A percentile compares a stretch with the other conserved stretches of the same genome.
Evolutionary conservation across 2,113 vertebrate genomes (phyloP).

Genomic region (Thamnophis sirtalis): DNA sequence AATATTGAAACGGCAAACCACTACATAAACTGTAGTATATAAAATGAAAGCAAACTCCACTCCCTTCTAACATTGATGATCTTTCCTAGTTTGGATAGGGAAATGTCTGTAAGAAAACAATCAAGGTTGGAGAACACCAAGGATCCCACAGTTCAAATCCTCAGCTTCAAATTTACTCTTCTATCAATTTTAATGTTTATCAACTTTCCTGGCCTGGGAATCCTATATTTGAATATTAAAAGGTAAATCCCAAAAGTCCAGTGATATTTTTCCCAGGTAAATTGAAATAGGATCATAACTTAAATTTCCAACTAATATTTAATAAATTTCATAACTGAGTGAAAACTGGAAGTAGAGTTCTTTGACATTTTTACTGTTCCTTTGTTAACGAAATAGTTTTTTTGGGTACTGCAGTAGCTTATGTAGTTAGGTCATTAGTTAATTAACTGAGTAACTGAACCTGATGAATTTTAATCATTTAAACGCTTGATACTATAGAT

Average conservation of each 20-base stretch:
- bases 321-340: neutral
- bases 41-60: neutral
- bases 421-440: conserved; percentile 20
- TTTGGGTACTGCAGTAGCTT: neutral
- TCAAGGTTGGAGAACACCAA: neutral
- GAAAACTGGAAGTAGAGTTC: neutral
- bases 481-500: conserved; percentile 2
- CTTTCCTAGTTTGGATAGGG: neutral
- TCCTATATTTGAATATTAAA: neutral
- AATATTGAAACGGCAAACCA: neutral
- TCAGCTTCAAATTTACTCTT: neutral
- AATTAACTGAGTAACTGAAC: conserved; percentile 18
- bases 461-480: conserved; percentile 12
- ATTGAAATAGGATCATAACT: neutral
- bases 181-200: neutral
- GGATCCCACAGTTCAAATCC: neutral
- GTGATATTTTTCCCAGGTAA: neutral
- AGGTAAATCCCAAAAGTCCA: neutral
- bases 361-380: neutral
- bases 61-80: neutral
- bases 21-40: neutral
- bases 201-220: neutral
- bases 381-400: neutral
- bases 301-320: neutral
- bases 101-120: neutral